Conservation (phyloP, 2,888 invertebrate genomes). For the Rhynchonema sp. region DNA sequence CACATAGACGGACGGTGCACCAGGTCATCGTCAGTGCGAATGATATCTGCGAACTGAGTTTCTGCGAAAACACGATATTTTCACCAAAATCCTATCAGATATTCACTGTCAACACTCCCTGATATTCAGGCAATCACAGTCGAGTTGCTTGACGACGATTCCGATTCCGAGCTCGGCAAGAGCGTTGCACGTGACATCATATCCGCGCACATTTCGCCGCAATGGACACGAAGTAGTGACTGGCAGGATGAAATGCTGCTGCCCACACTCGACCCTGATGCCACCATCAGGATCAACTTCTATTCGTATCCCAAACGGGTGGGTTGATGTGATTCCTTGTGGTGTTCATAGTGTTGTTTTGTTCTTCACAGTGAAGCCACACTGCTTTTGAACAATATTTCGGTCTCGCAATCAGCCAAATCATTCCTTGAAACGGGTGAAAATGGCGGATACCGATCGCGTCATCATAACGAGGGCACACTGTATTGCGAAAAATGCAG, state of each 20-base stretch:
- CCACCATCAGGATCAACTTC: not conserved
- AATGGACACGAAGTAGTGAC: not conserved
- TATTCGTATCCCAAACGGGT: not conserved
- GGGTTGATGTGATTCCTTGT: no score
- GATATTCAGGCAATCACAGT: not conserved
- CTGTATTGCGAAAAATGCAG: no score
- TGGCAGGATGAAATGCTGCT: not conserved
- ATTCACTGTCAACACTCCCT: not conserved
- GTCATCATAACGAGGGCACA: no score
- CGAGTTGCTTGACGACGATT: not conserved
- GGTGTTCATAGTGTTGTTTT: no score
- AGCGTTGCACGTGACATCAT: not conserved
- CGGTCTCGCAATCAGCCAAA: no score
- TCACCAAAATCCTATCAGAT: not conserved
- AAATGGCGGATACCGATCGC: no score
- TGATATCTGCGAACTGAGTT: no score
- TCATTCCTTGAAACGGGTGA: no score
- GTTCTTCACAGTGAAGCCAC: not conserved
- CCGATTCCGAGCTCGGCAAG: no score
- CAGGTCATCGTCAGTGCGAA: no score
- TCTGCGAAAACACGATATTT: not conserved
- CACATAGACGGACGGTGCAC: no score
- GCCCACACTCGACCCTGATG: not conserved
- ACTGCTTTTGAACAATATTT: no score
- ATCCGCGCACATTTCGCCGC: not conserved